Evolutionary conservation across 2,888 invertebrate species (phyloP).

Genomic region (Perizoma flavofasciatum): DNA sequence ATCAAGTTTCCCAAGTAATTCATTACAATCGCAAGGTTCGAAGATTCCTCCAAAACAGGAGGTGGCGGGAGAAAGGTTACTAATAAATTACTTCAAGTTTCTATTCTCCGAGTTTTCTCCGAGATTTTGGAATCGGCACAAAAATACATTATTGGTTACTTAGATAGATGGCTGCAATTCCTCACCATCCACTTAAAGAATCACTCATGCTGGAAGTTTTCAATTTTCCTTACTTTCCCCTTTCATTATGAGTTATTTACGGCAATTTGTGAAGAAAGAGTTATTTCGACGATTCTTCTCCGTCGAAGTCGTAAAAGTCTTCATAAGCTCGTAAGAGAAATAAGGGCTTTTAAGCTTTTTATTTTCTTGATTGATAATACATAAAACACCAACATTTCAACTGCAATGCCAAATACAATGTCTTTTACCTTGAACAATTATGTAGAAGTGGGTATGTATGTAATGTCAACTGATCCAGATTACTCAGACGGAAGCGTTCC

Average conservation of each 20-base stretch:
- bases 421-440: too few species aligned
- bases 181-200: conserved; percentile 25
- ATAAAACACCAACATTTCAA: too few species aligned
- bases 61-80: conserved; percentile 20
- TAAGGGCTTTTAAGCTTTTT: neutral
- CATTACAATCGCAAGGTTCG: conserved; percentile 32
- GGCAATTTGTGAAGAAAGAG: conserved; percentile 17
- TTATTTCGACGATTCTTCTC: conserved; percentile 16
- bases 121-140: conserved; percentile 15
- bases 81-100: conserved; percentile 36
- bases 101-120: conserved; percentile 28
- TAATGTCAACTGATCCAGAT: too few species aligned
- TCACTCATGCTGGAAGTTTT: conserved; percentile 29
- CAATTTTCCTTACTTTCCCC: conserved; percentile 28
- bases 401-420: too few species aligned
- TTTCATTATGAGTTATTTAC: conserved; percentile 22
- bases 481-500: too few species aligned
- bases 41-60: conserved; percentile 16
- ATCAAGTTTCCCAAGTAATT: conserved; percentile 32
- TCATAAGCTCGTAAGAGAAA: neutral
- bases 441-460: too few species aligned
- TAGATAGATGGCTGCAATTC: conserved; percentile 37
- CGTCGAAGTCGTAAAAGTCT: conserved; percentile 8
- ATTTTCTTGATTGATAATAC: neutral
- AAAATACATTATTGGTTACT: conserved; percentile 37